Percentiles rank a stretch among this genome's conserved stretches.
phyloP scores from a whole-genome alignment of 2,888 invertebrate species.

The Cylindroiulus punctatus region DNA sequence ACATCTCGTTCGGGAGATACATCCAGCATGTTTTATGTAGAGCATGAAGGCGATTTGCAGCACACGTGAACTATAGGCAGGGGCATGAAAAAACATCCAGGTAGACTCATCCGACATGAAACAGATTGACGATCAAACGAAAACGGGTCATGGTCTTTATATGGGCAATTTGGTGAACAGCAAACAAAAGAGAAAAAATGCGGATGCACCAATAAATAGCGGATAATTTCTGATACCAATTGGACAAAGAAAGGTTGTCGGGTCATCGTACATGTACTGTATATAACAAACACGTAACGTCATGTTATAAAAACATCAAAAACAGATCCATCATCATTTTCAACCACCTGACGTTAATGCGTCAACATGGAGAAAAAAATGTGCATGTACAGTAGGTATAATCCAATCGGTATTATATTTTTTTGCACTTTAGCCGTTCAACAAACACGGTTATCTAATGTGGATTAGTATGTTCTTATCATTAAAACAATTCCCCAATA shows the following conservation, averaged over 20 bases:
- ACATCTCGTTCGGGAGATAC: neutral
- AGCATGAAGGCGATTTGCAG: neutral
- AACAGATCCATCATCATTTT: neutral
- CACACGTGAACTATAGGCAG: neutral
- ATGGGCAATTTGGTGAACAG: neutral
- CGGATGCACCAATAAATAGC: neutral
- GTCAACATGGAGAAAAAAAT: too few relatives aligned
- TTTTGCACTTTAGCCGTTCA: too few relatives aligned
- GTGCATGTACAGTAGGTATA: too few relatives aligned
- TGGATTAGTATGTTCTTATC: too few relatives aligned
- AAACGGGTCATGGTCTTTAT: constrained; percentile 21
- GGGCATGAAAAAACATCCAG: neutral
- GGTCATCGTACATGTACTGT: neutral
- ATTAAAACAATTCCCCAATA: too few relatives aligned
- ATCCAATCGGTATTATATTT: too few relatives aligned
- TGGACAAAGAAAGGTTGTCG: constrained; percentile 3
- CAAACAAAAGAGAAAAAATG: neutral
- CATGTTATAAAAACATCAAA: neutral
- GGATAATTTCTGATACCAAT: constrained; percentile 3
- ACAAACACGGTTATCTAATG: too few relatives aligned
- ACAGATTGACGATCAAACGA: neutral
- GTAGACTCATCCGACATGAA: neutral
- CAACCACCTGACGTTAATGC: too few relatives aligned
- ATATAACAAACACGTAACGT: neutral
- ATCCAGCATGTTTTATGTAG: neutral